Evolutionary conservation across 53 echinoderm and acorn worm genomes (phyloP), one percentile per base, ranked within the genome.

Genomic region (Echinometra lucunter): DNA sequence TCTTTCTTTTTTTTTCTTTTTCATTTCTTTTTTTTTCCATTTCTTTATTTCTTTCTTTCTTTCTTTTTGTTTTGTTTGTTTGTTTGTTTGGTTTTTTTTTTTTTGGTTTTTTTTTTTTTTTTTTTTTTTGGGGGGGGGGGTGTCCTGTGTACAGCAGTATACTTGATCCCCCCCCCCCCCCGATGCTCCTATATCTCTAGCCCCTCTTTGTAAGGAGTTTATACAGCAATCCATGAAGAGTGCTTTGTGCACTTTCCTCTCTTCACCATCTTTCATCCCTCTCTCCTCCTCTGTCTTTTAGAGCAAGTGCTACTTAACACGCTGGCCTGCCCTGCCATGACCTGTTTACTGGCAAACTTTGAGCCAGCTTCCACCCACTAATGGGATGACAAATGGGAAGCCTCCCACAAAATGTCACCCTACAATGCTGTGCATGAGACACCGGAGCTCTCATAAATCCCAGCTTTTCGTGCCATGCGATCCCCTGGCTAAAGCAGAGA

Each of bases 331-430:
- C 85, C 16, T n/a, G 49, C 35, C 85, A 85, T 85, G 85, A 85
- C 85, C 85, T 85, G 85, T 85, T 85, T 85, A 85, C 45, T 45
- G 85, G 85, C 47, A 85, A 85, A 85, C 85, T 85, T 47, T 47
- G 49, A 45, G 15, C 23, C n/a, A 49, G 85, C 85, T 37, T n/a
- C 49, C 30, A 47, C 45, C 49, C 85, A 49, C 89, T 89, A 89
- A 89, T 89, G 89, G 89, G 89, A 60, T 89, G 89, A 58, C 89
- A 89, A 89, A 89, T 58, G 60, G 89, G 19, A 19, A 57, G 32
- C 89, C 60, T 58, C 89, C 58, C 37, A 57, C 34, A 58, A 35
- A 60, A 89, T 89, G 89, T 89, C 89, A 89, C 58, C 89, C 89
- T 60, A 89, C 58, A 57, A 60, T 89, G 17, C 58, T 89, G 58